Percentiles rank a stretch among this genome's conserved stretches.
These are phyloP conservation scores for Hyles lineata DNA, from an alignment of 2,888 invertebrate species.

Conservation along the genomic window DNA sequence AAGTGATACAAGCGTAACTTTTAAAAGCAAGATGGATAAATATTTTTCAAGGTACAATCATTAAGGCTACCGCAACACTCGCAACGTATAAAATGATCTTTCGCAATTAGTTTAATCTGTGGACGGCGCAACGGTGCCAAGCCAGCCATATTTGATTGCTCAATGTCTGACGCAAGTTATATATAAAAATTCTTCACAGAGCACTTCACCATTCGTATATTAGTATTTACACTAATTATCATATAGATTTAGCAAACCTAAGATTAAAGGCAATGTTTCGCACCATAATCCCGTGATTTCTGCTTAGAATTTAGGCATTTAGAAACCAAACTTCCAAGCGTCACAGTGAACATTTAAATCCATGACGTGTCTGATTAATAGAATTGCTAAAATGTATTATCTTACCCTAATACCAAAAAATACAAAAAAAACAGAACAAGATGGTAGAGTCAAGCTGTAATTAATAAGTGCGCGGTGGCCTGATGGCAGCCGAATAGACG, in stretches of 20 bases:
- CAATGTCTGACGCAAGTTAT: constrained; percentile 32
- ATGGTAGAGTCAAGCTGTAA: not conserved
- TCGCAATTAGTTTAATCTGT: constrained; percentile 36
- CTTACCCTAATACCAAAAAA: not conserved
- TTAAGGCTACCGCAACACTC: not conserved
- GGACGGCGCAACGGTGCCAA: constrained; percentile 15
- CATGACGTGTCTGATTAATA: too few relatives aligned
- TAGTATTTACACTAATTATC: not conserved
- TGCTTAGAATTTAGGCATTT: not conserved
- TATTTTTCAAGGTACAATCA: not conserved
- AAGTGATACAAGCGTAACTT: not conserved
- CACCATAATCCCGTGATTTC: not conserved
- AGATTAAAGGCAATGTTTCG: not conserved
- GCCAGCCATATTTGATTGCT: constrained; percentile 39
- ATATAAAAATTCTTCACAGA: constrained; percentile 30
- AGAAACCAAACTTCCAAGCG: too few relatives aligned
- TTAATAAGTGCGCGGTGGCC: not conserved
- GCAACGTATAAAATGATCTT: constrained; percentile 31
- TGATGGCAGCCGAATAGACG: too few relatives aligned
- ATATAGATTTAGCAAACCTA: not conserved
- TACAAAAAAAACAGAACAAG: not conserved
- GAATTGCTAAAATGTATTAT: too few relatives aligned
- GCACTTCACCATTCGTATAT: not conserved
- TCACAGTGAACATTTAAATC: too few relatives aligned
- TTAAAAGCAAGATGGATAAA: not conserved